A percentile compares a stretch with the other conserved stretches of the same genome.
These are phyloP conservation scores for Gobiocypris rarus DNA, from an alignment of 2,113 vertebrate genomes.

Conservation along the genomic window DNA sequence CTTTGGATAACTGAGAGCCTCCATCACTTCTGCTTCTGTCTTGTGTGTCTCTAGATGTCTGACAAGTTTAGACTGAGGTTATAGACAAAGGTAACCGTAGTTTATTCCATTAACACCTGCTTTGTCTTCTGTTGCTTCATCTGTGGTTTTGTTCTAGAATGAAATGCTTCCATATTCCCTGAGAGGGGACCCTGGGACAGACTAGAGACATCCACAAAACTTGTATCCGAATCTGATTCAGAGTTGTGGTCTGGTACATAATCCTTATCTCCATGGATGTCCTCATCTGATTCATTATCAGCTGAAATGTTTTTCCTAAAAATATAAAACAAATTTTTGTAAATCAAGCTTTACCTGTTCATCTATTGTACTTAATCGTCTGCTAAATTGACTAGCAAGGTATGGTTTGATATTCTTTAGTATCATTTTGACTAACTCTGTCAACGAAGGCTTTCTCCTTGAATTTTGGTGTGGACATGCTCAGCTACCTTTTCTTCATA, in stretches of 20 bases:
- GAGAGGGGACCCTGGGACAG: background rate
- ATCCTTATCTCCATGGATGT: background rate
- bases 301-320: background rate
- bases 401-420: too few relatives aligned
- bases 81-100: conserved; percentile 19
- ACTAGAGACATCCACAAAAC: background rate
- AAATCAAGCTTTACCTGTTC: too few relatives aligned
- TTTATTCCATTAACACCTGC: conserved; percentile 16
- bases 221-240: background rate
- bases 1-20: too few relatives aligned
- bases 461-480: too few relatives aligned
- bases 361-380: too few relatives aligned
- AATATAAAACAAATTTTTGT: background rate
- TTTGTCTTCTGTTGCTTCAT: background rate
- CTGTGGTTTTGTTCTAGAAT: background rate
- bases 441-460: too few relatives aligned
- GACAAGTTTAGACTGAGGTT: conserved; percentile 24
- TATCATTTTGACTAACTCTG: too few relatives aligned
- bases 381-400: too few relatives aligned
- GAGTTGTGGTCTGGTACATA: background rate
- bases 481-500: too few relatives aligned
- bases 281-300: background rate
- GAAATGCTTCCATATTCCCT: background rate
- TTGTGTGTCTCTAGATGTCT: conserved; percentile 22
- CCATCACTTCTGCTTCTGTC: conserved; percentile 30